Evolutionary conservation across 2,888 invertebrate genomes (phyloP).

Genomic region (Sipunculus nudus): DNA sequence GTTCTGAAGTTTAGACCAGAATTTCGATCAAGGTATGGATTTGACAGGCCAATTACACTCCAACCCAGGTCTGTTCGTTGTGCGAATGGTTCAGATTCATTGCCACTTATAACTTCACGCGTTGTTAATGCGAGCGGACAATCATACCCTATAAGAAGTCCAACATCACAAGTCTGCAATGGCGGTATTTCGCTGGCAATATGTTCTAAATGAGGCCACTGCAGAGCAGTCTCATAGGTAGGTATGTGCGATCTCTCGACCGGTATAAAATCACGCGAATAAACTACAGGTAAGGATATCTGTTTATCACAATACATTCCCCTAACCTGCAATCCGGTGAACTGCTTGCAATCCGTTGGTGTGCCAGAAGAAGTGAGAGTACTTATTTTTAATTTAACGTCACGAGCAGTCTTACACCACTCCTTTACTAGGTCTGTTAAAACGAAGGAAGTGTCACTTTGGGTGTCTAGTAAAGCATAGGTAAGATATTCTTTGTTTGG

Average conservation of each 20-base stretch:
- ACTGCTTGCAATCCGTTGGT: too few species aligned
- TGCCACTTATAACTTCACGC: conserved; percentile 7
- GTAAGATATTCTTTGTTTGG: too few species aligned
- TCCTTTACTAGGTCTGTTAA: too few species aligned
- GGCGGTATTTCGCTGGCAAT: conserved; percentile 22
- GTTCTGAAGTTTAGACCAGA: conserved; percentile 11
- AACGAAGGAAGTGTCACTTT: too few species aligned
- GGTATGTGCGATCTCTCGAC: conserved; percentile 31
- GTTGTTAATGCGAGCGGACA: too few species aligned
- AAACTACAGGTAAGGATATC: too few species aligned
- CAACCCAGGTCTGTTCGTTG: conserved; percentile 30
- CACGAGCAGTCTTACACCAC: too few species aligned
- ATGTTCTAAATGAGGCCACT: conserved; percentile 18
- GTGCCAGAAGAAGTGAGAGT: too few species aligned
- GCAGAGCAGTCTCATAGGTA: conserved; percentile 3
- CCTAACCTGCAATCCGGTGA: conserved; percentile 15
- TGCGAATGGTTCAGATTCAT: conserved; percentile 27
- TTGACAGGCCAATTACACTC: conserved; percentile 37
- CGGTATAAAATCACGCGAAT: conserved; percentile 34
- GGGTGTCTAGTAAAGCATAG: too few species aligned
- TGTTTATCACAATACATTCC: conserved; percentile 11
- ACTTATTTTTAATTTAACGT: too few species aligned
- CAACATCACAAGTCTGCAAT: conserved; percentile 33
- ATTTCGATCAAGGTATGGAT: too few species aligned
- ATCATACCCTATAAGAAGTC: conserved; percentile 32